Percentiles rank a stretch among this genome's conserved stretches.
Evolutionary conservation across 2,797 vertebrate species (phyloP).

Genomic region (Margarornis squamiger): DNA sequence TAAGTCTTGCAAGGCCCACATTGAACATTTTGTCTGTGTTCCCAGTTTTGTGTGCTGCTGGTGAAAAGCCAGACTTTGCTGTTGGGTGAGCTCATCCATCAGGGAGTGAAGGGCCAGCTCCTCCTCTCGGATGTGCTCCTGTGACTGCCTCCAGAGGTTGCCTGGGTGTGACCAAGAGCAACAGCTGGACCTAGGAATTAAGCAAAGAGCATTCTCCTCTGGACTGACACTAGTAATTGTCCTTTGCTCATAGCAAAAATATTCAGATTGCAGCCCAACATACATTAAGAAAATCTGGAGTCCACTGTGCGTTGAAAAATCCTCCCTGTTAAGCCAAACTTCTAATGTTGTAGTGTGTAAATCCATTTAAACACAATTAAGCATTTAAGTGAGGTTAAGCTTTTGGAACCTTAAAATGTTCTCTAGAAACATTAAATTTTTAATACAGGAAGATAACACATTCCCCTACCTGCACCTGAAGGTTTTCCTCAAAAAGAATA

Average conservation of each 20-base stretch:
- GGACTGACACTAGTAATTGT: neutral
- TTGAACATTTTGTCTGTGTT: neutral
- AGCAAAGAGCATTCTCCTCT: neutral
- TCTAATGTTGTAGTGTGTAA: neutral
- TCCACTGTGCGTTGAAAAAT: neutral
- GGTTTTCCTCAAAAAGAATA: neutral
- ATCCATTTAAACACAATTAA: neutral
- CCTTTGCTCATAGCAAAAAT: neutral
- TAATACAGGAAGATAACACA: neutral
- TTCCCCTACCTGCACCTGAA: neutral
- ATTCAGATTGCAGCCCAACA: neutral
- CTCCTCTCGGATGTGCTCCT: fast-evolving
- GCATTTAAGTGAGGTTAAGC: neutral
- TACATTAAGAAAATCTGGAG: neutral
- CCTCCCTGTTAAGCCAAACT: neutral
- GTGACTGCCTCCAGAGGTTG: neutral
- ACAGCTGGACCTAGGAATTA: neutral
- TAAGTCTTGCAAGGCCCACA: neutral
- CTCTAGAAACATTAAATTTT: neutral
- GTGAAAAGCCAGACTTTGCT: neutral
- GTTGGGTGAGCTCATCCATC: neutral
- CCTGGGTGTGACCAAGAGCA: neutral
- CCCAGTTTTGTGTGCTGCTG: fast-evolving
- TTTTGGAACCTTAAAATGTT: neutral
- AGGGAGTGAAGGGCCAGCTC: neutral